These are phyloP conservation scores for Agrypnus murinus DNA, from an alignment of 2,888 invertebrate genomes.

Conservation along the genomic window DNA sequence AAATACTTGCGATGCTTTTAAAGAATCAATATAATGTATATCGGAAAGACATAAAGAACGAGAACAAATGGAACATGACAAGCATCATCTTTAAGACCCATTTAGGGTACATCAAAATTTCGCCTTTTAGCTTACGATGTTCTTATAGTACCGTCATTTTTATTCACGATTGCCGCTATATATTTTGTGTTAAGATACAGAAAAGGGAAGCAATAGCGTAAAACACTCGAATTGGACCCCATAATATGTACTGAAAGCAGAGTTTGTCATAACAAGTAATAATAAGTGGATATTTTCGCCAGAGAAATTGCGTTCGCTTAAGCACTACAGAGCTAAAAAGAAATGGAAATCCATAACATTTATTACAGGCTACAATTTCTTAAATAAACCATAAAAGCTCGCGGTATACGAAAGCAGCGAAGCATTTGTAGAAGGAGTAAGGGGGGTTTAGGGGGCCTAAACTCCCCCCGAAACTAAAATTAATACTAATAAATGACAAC, in stretches of 20 bases:
- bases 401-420: too few species aligned
- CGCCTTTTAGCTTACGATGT: slow-evolving; percentile 43
- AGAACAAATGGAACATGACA: slow-evolving; percentile 49
- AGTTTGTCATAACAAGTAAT: not conserved
- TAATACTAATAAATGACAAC: too few species aligned
- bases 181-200: slow-evolving; percentile 25
- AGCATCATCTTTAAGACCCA: slow-evolving; percentile 45
- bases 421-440: too few species aligned
- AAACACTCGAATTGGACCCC: slow-evolving; percentile 4
- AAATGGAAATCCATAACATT: too few species aligned
- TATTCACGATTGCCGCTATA: slow-evolving; percentile 38
- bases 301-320: too few species aligned
- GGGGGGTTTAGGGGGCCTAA: too few species aligned
- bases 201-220: not conserved
- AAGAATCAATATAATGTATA: slow-evolving; percentile 47
- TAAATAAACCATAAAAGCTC: too few species aligned
- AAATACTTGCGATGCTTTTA: slow-evolving; percentile 44
- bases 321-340: too few species aligned
- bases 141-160: slow-evolving; percentile 40
- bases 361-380: too few species aligned
- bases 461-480: too few species aligned
- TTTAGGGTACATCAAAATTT: slow-evolving; percentile 43
- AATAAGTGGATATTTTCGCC: not conserved
- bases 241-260: slow-evolving; percentile 3
- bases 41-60: slow-evolving; percentile 44